phyloP scores from a whole-genome alignment of 2,888 invertebrate species.

The Agrotis puta region DNA sequence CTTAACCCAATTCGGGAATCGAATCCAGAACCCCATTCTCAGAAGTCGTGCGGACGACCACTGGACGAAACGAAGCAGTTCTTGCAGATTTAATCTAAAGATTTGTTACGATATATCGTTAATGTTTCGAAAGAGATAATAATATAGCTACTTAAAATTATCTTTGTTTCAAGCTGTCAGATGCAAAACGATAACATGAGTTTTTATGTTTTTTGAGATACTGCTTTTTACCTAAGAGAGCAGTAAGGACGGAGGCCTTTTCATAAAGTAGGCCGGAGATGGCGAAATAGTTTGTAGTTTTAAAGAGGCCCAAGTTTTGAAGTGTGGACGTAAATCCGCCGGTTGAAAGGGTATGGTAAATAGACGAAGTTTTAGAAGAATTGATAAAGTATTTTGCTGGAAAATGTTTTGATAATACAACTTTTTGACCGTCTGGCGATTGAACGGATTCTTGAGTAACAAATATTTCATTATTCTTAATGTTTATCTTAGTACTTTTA shows the following conservation, averaged over 20 bases:
- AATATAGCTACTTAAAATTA: no score
- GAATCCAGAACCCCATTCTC: no score
- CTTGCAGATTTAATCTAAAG: no score
- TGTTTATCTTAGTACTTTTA: neutral
- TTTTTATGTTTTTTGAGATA: neutral
- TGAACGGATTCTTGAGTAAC: neutral
- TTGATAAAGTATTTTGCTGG: slow-evolving; percentile 13
- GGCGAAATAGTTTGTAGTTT: slow-evolving; percentile 70
- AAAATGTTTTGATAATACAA: slow-evolving; percentile 38
- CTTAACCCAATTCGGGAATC: no score
- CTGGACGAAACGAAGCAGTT: no score
- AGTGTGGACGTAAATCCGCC: slow-evolving; percentile 41
- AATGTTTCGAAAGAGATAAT: no score
- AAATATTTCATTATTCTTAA: neutral
- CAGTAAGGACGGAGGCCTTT: slow-evolving; percentile 69
- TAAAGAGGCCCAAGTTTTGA: slow-evolving; percentile 55
- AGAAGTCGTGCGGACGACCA: no score
- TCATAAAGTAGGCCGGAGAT: slow-evolving; percentile 69
- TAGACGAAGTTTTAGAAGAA: slow-evolving; percentile 40
- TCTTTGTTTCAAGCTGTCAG: neutral
- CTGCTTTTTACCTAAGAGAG: neutral
- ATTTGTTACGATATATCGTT: no score
- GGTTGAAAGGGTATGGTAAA: slow-evolving; percentile 36
- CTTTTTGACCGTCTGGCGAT: neutral
- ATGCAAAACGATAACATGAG: neutral